Conservation (phyloP, 2,797 vertebrate species). For the Sarcoramphus papa region DNA sequence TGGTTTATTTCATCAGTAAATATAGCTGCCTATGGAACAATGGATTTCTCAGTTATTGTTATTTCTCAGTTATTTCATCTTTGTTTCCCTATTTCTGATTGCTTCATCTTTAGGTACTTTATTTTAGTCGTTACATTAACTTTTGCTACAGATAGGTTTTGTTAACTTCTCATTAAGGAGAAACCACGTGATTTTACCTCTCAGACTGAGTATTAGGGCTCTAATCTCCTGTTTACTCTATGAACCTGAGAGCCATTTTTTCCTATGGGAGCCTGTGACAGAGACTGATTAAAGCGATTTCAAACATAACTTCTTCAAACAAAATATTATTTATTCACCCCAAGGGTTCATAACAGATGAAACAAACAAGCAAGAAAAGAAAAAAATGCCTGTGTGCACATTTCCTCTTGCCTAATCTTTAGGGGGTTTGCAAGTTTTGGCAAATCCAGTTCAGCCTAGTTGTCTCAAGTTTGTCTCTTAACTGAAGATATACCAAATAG, state of each 20-base stretch:
- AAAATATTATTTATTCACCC: conserved; percentile 2
- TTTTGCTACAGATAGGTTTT: not conserved
- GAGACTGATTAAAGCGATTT: not conserved
- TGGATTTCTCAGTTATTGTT: not conserved
- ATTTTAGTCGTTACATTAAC: not conserved
- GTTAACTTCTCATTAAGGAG: not conserved
- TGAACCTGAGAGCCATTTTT: not conserved
- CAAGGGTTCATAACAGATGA: not conserved
- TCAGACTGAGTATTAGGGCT: not conserved
- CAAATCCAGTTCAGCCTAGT: not conserved
- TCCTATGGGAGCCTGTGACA: not conserved
- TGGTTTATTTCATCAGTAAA: not conserved
- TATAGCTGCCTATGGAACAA: not conserved
- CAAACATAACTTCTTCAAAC: not conserved
- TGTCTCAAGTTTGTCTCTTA: not conserved
- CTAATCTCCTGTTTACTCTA: not conserved
- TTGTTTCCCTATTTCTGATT: not conserved
- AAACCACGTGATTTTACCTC: not conserved
- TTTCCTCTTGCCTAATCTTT: not conserved
- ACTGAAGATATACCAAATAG: not conserved
- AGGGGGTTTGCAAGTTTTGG: not conserved
- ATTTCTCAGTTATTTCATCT: not conserved
- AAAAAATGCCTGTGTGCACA: not conserved
- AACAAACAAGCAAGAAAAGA: not conserved
- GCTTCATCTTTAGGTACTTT: not conserved